These are phyloP conservation scores for Pontoporia blainvillei DNA, from an alignment of 2,113 vertebrate species.

Conservation along the genomic window DNA sequence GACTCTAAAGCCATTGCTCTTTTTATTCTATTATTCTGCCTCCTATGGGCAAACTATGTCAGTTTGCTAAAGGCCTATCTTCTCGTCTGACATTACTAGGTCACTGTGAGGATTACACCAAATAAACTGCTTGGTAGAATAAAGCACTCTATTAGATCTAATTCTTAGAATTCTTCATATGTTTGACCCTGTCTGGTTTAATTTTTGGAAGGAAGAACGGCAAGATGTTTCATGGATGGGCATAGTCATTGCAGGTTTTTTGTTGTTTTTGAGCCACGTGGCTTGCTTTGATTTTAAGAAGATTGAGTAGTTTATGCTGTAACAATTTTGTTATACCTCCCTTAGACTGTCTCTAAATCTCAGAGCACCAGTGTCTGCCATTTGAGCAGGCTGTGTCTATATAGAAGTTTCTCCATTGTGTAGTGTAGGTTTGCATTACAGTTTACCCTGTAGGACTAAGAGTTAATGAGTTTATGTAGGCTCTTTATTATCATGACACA, in stretches of 20 bases:
- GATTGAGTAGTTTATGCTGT: not conserved
- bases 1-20: not conserved
- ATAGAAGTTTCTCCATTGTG: not conserved
- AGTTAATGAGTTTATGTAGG: not conserved
- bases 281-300: slow-evolving; percentile 24
- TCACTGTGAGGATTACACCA: not conserved
- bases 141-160: not conserved
- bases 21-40: not conserved
- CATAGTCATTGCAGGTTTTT: not conserved
- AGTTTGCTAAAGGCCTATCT: not conserved
- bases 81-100: not conserved
- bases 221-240: not conserved
- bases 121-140: not conserved
- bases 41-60: not conserved
- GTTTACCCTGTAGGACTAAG: not conserved
- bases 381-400: not conserved
- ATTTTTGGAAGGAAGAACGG: not conserved
- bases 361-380: not conserved
- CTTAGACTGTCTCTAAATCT: not conserved
- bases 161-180: not conserved
- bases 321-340: not conserved
- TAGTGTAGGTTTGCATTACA: not conserved
- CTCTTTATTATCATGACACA: not conserved
- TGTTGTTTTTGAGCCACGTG: not conserved
- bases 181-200: not conserved